Evolutionary conservation across 2,888 invertebrate genomes (phyloP).

Genomic region (Pyrgus malvae): DNA sequence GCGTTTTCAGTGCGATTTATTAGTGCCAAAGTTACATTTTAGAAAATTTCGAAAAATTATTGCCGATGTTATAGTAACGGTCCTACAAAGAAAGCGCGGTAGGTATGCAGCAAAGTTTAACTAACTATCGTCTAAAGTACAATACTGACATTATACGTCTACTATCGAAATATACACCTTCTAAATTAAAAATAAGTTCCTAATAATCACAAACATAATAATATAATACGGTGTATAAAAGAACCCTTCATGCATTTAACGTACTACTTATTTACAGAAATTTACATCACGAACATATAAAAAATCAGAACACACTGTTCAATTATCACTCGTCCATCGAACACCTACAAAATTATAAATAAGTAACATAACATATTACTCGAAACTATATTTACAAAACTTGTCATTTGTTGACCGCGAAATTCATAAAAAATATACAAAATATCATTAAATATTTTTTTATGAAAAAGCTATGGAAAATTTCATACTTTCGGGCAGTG

Average conservation of each 20-base stretch:
- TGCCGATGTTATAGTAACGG: background rate
- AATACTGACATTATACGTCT: slow-evolving; percentile 64
- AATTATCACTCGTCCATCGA: slow-evolving; percentile 48
- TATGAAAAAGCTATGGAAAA: slow-evolving; percentile 41
- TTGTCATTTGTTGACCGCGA: slow-evolving; percentile 52
- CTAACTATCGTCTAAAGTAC: slow-evolving; percentile 56
- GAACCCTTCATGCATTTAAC: slow-evolving; percentile 38
- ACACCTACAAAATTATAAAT: slow-evolving; percentile 56
- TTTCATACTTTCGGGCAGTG: slow-evolving; percentile 60
- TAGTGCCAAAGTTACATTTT: background rate
- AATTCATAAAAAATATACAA: slow-evolving; percentile 49
- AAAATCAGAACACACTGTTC: slow-evolving; percentile 40
- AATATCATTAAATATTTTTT: slow-evolving; percentile 42
- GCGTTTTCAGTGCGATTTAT: background rate
- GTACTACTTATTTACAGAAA: slow-evolving; percentile 61
- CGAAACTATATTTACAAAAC: slow-evolving; percentile 68
- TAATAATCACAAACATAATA: slow-evolving; percentile 63
- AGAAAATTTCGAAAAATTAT: background rate
- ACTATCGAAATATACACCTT: slow-evolving; percentile 63
- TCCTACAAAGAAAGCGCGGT: slow-evolving; percentile 11
- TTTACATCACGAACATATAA: slow-evolving; percentile 52
- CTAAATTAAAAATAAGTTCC: slow-evolving; percentile 40
- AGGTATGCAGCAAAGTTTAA: slow-evolving; percentile 40
- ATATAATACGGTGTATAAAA: slow-evolving; percentile 50
- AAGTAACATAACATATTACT: slow-evolving; percentile 42